Conservation (phyloP, 1,140 invertebrate genomes). For the Cotesia vestalis region DNA sequence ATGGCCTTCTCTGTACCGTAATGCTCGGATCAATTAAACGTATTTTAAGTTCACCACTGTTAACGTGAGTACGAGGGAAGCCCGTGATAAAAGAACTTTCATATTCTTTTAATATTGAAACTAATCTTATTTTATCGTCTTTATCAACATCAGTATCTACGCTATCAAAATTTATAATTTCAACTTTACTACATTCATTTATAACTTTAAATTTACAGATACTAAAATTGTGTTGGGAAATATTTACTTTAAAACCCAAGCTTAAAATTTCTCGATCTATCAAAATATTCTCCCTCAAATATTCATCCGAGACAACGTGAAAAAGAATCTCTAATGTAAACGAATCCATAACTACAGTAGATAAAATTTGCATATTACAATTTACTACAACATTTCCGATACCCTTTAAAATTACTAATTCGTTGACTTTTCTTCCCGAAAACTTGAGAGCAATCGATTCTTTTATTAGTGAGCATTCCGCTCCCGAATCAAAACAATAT, state of each 20-base stretch:
- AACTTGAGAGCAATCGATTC: slow-evolving; percentile 28
- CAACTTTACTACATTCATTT: neutral
- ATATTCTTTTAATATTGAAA: slow-evolving; percentile 1
- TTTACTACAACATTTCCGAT: slow-evolving; percentile 6
- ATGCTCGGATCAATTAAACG: slow-evolving; percentile 11
- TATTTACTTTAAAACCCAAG: neutral
- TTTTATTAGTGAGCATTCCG: slow-evolving; percentile 39
- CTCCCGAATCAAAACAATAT: slow-evolving; percentile 38
- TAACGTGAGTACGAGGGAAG: neutral
- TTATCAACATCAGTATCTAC: slow-evolving; percentile 17
- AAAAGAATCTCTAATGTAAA: slow-evolving; percentile 15
- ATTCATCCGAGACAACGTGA: slow-evolving; percentile 28
- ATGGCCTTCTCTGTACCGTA: slow-evolving; percentile 23
- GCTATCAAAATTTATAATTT: neutral
- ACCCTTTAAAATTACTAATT: slow-evolving; percentile 21
- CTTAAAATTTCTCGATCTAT: slow-evolving; percentile 25
- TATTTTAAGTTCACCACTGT: slow-evolving; percentile 8
- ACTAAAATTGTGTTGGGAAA: neutral
- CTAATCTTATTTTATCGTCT: neutral
- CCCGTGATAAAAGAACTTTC: slow-evolving; percentile 6
- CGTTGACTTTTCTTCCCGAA: slow-evolving; percentile 18
- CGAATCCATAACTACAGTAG: neutral
- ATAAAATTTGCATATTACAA: slow-evolving; percentile 11
- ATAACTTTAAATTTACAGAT: neutral
- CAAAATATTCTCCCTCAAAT: slow-evolving; percentile 17